These are phyloP conservation scores for Caracal caracal DNA, from an alignment of 2,113 vertebrate species.

Conservation along the genomic window DNA sequence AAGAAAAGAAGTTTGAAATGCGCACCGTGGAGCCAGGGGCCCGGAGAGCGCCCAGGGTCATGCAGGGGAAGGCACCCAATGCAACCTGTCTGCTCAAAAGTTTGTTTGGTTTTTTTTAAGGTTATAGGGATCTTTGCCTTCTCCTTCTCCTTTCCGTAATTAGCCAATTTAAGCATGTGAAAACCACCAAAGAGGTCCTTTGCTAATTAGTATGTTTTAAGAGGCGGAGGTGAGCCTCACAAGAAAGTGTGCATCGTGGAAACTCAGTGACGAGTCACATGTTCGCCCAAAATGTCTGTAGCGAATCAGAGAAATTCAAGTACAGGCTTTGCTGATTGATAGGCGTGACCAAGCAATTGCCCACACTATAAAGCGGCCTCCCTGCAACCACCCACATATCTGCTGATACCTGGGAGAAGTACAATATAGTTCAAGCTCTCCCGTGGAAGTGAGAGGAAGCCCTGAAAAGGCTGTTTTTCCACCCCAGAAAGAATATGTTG, in stretches of 20 bases:
- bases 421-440: conserved; percentile 53
- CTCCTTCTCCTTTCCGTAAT: background rate
- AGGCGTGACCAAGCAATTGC: conserved; percentile 75
- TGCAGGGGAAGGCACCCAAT: background rate
- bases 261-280: conserved; percentile 60
- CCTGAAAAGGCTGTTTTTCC: conserved; percentile 60
- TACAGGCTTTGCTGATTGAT: conserved; percentile 69
- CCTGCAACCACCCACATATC: conserved; percentile 55
- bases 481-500: conserved; percentile 74
- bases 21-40: background rate
- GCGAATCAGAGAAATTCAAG: conserved; percentile 77
- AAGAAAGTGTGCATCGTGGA: conserved; percentile 7
- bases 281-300: conserved; percentile 51
- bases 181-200: background rate
- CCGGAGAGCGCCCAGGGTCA: background rate
- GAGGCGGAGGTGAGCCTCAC: background rate
- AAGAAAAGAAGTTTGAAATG: background rate
- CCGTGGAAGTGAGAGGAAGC: conserved; percentile 39
- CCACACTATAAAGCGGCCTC: conserved; percentile 60
- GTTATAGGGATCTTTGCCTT: background rate
- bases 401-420: conserved; percentile 68
- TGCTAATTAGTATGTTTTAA: conserved; percentile 4
- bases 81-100: background rate
- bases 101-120: background rate
- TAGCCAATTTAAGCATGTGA: background rate